Conservation (phyloP, 1,140 invertebrate genomes). For the Zaprionus gabonicus region DNA sequence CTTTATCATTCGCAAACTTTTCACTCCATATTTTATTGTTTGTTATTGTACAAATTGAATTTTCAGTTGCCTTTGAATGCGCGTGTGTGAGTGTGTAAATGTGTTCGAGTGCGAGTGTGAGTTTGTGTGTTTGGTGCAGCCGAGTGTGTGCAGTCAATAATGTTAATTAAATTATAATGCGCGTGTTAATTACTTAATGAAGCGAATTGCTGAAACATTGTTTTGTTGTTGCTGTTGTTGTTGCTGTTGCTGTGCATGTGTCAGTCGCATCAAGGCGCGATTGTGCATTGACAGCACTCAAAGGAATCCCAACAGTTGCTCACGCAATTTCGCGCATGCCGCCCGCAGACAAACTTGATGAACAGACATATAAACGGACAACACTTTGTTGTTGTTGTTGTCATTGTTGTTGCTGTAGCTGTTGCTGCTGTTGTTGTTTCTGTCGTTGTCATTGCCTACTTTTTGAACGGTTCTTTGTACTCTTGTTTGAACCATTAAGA, state of each 20-base stretch:
- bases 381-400: neutral
- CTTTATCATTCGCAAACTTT: slow-evolving; percentile 4
- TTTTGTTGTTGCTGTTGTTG: slow-evolving; percentile 39
- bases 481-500: slow-evolving; percentile 36
- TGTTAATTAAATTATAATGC: slow-evolving; percentile 73
- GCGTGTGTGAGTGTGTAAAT: neutral
- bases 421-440: slow-evolving; percentile 5
- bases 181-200: slow-evolving; percentile 76
- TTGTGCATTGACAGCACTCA: slow-evolving; percentile 63
- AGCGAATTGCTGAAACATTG: slow-evolving; percentile 63
- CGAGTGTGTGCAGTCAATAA: slow-evolving; percentile 43
- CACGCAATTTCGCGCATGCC: neutral
- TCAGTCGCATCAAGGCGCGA: slow-evolving; percentile 55
- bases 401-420: neutral
- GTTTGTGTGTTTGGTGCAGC: slow-evolving; percentile 1
- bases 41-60: neutral
- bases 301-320: slow-evolving; percentile 48
- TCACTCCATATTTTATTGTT: neutral
- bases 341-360: slow-evolving; percentile 17
- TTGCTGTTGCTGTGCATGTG: slow-evolving; percentile 43
- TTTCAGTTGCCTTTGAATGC: neutral
- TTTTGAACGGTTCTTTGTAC: slow-evolving; percentile 42
- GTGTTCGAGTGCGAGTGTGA: neutral
- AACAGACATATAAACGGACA: slow-evolving; percentile 1
- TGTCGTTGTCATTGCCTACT: slow-evolving; percentile 1